Conservation (phyloP, 2,888 invertebrate species). For the Tyria jacobaeae region DNA sequence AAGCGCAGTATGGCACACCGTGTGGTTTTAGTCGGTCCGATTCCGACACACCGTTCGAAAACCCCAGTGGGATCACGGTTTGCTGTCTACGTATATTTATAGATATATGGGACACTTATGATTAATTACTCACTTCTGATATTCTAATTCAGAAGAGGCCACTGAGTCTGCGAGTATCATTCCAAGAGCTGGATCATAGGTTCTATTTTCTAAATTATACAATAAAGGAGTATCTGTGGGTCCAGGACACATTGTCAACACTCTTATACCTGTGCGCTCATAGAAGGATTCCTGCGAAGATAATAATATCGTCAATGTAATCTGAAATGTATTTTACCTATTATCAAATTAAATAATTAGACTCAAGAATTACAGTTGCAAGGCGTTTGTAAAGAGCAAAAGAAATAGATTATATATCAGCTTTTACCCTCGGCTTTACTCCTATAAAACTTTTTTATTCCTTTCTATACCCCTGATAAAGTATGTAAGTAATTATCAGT, state of each 20-base stretch:
- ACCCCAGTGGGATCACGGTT: too few species aligned
- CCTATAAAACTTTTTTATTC: too few species aligned
- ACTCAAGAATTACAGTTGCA: too few species aligned
- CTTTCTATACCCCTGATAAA: too few species aligned
- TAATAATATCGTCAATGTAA: not conserved
- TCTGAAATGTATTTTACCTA: not conserved
- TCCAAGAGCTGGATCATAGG: constrained; percentile 41
- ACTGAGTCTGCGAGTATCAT: constrained; percentile 5
- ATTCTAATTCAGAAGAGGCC: constrained; percentile 1
- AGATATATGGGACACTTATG: not conserved
- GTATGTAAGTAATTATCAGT: too few species aligned
- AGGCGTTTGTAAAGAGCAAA: too few species aligned
- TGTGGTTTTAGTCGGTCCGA: too few species aligned
- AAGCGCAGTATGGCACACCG: too few species aligned
- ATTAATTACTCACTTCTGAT: constrained; percentile 44
- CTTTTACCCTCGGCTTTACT: too few species aligned
- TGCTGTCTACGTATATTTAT: too few species aligned
- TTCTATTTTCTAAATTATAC: constrained; percentile 42
- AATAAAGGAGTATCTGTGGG: constrained; percentile 60
- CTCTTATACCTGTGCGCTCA: constrained; percentile 52
- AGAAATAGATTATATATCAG: too few species aligned
- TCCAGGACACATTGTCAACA: constrained; percentile 59
- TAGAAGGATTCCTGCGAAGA: constrained; percentile 51
- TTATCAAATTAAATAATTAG: not conserved
- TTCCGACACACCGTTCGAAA: too few species aligned